Base-by-base conservation (phyloP, 2,888 invertebrate genomes). In the Acanthosepion esculentum region DNA sequence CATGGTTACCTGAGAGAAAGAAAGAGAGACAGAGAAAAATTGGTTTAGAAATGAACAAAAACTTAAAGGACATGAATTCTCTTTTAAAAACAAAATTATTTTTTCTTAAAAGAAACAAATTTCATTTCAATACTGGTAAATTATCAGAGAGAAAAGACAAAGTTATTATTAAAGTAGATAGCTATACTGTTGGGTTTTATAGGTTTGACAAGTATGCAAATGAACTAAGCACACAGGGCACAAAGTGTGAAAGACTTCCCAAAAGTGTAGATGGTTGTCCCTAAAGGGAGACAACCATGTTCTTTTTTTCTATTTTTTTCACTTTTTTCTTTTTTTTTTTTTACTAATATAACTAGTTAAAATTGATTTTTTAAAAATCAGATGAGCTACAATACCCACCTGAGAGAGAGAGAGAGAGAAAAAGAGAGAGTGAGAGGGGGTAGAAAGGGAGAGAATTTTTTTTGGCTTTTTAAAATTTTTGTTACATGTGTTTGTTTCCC, bases 111-210 rank as follows among this genome's bases (percentile, higher is more conserved):
- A 78, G 33, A 78, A n/a, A 78, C 0, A 18, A 78, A n/a, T 78
- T n/a, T n/a, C 78, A 78, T 78, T 78, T 78, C n/a, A n/a, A 78
- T 78, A 78, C 78, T 78, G 78, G 78, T 78, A 78, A 78, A 78
- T 3, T 78, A 12, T 78, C 78, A 33, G n/a, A n/a, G 23, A 78
- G 18, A 78, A 78, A 78, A 33, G n/a, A 78, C n/a, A 78, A 33
- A 29, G 78, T 15, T 78, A 78, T n/a, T n/a, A 78, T 78, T 78
- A n/a, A 29, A 78, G 78, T 78, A 78, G n/a, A 78, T 78, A 78
- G n/a, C n/a, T 78, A 78, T 78, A 78, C 15, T 78, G 78, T 15
- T 33, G 78, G n/a, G n/a, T 10, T n/a, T n/a, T 78, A 12, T 18
- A 78, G n/a, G n/a, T 78, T 78, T 78, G n/a, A 78, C 78, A n/a